Evolutionary conservation across 1,140 invertebrate species (phyloP), one percentile per base, ranked within the genome.

Genomic region (Nephila pilipes): DNA sequence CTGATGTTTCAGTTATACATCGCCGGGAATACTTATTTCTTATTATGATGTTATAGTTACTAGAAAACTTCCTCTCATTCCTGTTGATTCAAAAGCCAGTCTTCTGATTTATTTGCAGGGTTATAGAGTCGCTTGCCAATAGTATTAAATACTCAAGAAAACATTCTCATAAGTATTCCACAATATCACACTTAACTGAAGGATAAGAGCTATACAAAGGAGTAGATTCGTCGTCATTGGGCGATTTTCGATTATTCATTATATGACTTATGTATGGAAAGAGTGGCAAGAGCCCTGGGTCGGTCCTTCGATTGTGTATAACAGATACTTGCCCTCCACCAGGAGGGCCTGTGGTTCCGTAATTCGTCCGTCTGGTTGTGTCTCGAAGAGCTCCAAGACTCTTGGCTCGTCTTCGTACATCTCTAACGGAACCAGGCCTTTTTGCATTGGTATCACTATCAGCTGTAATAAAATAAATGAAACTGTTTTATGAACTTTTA

Each of bases 141-240:
- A 83, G 14, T 54, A 83, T 57, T 55, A 57, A 55, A 83, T 83
- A 83, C 38, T 29, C 80, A 55, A 32, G 80, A 55, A 83, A 57
- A 55, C n/a, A 25, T 94, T 81, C 92, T 95, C 97, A 99, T 95
- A 99, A 97, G 96, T 98, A 98, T 95, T 98, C 98, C 94, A 99
- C 98, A 94, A 99, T 98, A 96, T 99, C 98, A 96, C 98, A 99
- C 96, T 98, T 99, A 94, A 99, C 98, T 57, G 98, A 98, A 12
- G 98, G 98, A 95, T 98, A 98, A 94, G 98, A 98, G 94, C 98
- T 97, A 85, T 98, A 98, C 89, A 97, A 97, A n/a, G 97, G 95
- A 96, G 79, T 97, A 29, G 94, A 94, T 87, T 94, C 94, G 63
- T 94, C 92, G 58, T 94, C 88, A 25, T 88, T 90, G 36, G 94